phyloP scores from a whole-genome alignment of 2,888 invertebrate species.

The Alentia gelatinosa region DNA sequence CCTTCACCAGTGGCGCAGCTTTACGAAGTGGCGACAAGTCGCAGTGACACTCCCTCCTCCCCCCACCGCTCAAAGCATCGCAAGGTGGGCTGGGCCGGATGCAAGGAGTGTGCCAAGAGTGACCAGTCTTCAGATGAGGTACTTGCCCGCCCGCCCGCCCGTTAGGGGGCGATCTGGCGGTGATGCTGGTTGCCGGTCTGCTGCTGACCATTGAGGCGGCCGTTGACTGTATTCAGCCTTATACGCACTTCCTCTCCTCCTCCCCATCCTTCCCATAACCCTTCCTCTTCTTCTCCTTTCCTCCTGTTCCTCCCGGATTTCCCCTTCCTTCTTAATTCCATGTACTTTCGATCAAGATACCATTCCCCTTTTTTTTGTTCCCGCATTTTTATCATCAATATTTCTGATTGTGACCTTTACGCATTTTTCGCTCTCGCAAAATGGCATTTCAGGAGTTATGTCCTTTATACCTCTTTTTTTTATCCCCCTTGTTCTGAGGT shows the following conservation, averaged over 20 bases:
- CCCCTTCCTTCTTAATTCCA: not conserved
- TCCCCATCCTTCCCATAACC: not conserved
- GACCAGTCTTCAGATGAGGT: slow-evolving; percentile 76
- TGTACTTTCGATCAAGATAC: not conserved
- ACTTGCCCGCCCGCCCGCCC: not conserved
- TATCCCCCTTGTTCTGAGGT: not conserved
- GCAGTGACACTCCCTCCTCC: slow-evolving; percentile 62
- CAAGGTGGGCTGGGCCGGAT: slow-evolving; percentile 77
- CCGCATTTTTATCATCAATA: not conserved
- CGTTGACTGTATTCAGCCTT: slow-evolving; percentile 48
- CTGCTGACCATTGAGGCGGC: not conserved
- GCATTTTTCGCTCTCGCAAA: not conserved
- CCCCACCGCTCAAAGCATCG: slow-evolving; percentile 71
- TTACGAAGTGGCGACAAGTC: slow-evolving; percentile 53
- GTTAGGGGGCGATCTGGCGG: not conserved
- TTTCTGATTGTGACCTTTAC: not conserved
- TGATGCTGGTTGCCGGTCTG: not conserved
- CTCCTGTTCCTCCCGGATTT: not conserved
- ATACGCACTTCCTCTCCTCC: slow-evolving; percentile 44
- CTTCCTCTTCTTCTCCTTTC: not conserved
- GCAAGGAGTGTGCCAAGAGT: slow-evolving; percentile 76
- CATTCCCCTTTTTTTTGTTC: not conserved
- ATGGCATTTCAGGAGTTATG: not conserved
- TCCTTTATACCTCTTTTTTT: not conserved
- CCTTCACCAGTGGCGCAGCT: slow-evolving; percentile 53